Base-by-base conservation (phyloP, 2,797 vertebrate species). In the Nannoperca australis region DNA sequence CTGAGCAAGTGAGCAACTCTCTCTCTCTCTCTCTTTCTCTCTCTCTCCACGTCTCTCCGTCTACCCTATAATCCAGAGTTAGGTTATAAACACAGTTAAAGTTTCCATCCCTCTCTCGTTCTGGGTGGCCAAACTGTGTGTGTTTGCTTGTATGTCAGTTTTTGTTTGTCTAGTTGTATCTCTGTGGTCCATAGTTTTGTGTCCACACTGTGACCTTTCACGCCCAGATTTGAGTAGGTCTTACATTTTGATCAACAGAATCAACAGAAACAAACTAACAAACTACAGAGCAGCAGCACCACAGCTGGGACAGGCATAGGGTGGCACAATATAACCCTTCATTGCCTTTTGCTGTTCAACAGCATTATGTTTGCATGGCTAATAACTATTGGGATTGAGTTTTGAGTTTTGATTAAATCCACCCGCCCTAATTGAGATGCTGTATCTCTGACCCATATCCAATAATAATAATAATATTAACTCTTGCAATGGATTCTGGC, bases 61-160 rank as follows among this genome's bases (percentile, higher is more conserved):
- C 85, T 88, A 90, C 90, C 91, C 93, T 95, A 81, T 95, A 95
- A 95, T 96, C 94, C 91, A 90, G 87, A 91, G 79, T 89, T 92
- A 89, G 87, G 89, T 92, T 92, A 91, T 89, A 94, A 93, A 93
- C 94, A 93, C 90, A 87, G 89, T 92, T 94, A 93, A 89, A 93
- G 88, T 94, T 93, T 94, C 93, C 92, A 91, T 76, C 78, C 74
- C 80, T 85, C 64, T 42, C 75, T 82, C 79, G 72, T 91, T 89
- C 90, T 96, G 94, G 95, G 95, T 96, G 95, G 95, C 86, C 95
- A 79, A 32, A 63, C 59, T 58, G 58, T 77, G 72, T 78, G 86
- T 75, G 49, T 80, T 78, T 84, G 64, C 61, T 40, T 60, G 20
- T 73, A 13, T 56, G 60, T 70, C 24, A n/a, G 42, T 79, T 78